A percentile compares a stretch with the other conserved stretches of the same genome.
Conservation (phyloP, 2,888 invertebrate genomes). For the Watsonalla cultraria region DNA sequence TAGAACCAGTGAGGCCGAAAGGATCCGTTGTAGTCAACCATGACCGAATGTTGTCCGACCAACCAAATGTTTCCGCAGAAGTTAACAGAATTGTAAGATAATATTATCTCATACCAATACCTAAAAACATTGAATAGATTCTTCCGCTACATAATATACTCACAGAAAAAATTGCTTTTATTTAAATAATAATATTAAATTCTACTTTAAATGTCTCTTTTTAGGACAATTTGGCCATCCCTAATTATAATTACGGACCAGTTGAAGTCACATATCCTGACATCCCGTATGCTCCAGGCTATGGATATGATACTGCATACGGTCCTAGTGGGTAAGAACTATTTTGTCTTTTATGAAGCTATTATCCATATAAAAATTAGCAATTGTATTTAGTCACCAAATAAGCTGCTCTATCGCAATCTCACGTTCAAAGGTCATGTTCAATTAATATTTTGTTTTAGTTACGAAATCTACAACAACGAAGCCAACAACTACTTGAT, state of each 20-base stretch:
- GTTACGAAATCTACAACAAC: conserved; percentile 57
- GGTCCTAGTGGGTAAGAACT: conserved; percentile 41
- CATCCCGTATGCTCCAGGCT: conserved; percentile 65
- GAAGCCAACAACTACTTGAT: conserved; percentile 40
- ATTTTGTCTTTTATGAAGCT: background rate
- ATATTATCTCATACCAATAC: background rate
- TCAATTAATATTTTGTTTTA: conserved; percentile 26
- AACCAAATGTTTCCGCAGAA: conserved; percentile 41
- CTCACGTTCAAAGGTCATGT: background rate
- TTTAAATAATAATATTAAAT: too few relatives aligned
- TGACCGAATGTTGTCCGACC: conserved; percentile 63
- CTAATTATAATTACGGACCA: conserved; percentile 45
- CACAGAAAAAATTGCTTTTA: too few relatives aligned
- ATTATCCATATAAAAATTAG: background rate
- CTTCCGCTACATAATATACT: too few relatives aligned
- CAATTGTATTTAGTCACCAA: background rate
- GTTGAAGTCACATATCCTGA: conserved; percentile 62
- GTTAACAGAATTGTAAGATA: conserved; percentile 58
- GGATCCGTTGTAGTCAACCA: conserved; percentile 48
- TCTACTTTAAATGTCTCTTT: conserved; percentile 14
- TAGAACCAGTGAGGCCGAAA: conserved; percentile 48
- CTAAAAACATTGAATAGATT: too few relatives aligned
- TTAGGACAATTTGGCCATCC: conserved; percentile 49
- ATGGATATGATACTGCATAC: conserved; percentile 50
- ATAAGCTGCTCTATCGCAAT: too few relatives aligned